These are phyloP conservation scores for Abrostola tripartita DNA, from an alignment of 2,888 invertebrate species.

Conservation along the genomic window DNA sequence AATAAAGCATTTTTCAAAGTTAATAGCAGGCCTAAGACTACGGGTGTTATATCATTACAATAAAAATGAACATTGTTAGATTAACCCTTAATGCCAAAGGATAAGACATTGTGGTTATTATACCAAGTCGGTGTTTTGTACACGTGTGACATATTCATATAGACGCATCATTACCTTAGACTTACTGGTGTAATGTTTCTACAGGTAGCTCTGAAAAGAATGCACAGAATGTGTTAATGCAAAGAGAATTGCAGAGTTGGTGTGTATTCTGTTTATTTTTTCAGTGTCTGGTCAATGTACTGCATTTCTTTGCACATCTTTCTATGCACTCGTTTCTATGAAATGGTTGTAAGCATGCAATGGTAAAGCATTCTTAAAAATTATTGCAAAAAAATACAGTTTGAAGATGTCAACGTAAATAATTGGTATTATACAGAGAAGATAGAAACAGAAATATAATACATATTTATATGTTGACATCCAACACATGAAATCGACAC, in stretches of 20 bases:
- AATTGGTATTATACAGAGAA: conserved; percentile 21
- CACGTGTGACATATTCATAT: conserved; percentile 28
- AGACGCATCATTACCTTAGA: conserved; percentile 59
- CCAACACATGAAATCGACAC: conserved; percentile 52
- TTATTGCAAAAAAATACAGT: conserved; percentile 85
- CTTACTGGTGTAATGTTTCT: conserved; percentile 64
- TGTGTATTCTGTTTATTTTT: conserved; percentile 51
- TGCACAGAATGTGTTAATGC: conserved; percentile 83
- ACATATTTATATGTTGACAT: conserved; percentile 37
- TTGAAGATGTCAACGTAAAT: conserved; percentile 56
- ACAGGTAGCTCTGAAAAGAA: conserved; percentile 87
- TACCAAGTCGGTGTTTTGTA: conserved; percentile 41
- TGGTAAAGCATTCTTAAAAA: conserved; percentile 62
- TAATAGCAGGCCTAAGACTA: conserved; percentile 22
- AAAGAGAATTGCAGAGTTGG: conserved; percentile 74
- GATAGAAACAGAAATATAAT: conserved; percentile 27
- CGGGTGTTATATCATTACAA: conserved; percentile 2
- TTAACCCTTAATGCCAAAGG: conserved; percentile 2
- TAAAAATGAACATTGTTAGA: conserved; percentile 5
- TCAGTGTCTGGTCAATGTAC: conserved; percentile 60
- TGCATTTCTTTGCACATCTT: conserved; percentile 87
- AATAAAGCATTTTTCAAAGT: not conserved
- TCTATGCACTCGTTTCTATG: conserved; percentile 85
- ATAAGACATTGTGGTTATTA: not conserved
- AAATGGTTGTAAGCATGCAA: conserved; percentile 64